Conservation (phyloP, 2,888 invertebrate species). For the Nudaria mundana region DNA sequence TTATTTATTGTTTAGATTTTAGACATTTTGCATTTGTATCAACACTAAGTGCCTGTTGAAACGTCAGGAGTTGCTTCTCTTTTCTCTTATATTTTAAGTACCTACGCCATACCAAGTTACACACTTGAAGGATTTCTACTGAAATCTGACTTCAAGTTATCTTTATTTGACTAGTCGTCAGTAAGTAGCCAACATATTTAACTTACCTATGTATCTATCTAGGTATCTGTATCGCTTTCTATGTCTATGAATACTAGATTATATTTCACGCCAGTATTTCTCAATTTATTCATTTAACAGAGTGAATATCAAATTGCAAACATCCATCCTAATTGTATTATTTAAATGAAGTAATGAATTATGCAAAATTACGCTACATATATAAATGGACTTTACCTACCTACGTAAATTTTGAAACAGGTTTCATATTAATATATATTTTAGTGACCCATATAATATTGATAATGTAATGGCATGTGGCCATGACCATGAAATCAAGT, state of each 20-base stretch:
- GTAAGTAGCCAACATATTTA: too few species aligned
- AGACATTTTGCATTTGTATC: slow-evolving; percentile 18
- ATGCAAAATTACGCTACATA: not conserved
- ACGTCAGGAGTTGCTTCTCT: slow-evolving; percentile 26
- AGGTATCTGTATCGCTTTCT: slow-evolving; percentile 43
- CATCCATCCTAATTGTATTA: not conserved
- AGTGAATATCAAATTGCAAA: not conserved
- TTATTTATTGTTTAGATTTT: slow-evolving; percentile 5
- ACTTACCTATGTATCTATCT: slow-evolving; percentile 25
- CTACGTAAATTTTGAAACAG: not conserved
- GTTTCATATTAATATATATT: too few species aligned
- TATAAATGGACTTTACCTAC: too few species aligned
- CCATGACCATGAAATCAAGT: too few species aligned
- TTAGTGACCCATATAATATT: too few species aligned
- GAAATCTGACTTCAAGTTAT: too few species aligned
- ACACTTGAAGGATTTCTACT: slow-evolving; percentile 6
- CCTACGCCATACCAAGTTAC: too few species aligned
- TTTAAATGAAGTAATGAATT: not conserved
- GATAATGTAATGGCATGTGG: too few species aligned
- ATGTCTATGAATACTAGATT: slow-evolving; percentile 32
- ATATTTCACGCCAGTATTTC: slow-evolving; percentile 11
- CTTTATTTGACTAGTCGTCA: slow-evolving; percentile 60
- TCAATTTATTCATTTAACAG: slow-evolving; percentile 6
- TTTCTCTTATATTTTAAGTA: too few species aligned
- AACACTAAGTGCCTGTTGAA: slow-evolving; percentile 50